Evolutionary conservation across 2,888 invertebrate genomes (phyloP).

Genomic region (Ischnura elegans): DNA sequence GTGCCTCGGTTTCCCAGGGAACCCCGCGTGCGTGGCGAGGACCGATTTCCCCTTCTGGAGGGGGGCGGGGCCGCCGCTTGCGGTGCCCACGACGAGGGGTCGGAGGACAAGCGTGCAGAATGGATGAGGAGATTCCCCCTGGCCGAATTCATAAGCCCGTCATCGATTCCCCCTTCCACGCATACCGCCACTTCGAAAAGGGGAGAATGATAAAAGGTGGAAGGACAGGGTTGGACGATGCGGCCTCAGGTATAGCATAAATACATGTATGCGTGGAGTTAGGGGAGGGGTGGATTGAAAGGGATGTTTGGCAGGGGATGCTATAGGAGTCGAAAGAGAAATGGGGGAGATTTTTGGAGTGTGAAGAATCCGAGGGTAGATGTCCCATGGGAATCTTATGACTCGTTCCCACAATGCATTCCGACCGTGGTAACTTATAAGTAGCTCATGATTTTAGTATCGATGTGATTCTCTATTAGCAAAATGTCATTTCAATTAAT

Average conservation of each 20-base stretch:
- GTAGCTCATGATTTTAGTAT: too few species aligned
- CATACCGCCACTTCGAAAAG: neutral
- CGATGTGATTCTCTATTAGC: too few species aligned
- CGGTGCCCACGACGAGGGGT: neutral
- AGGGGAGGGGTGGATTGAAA: neutral
- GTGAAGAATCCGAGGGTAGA: neutral
- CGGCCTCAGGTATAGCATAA: neutral
- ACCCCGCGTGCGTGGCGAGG: neutral
- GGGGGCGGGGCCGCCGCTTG: neutral
- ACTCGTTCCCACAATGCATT: too few species aligned
- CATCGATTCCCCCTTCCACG: neutral
- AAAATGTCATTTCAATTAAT: too few species aligned
- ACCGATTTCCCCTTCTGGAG: neutral
- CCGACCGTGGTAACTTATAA: too few species aligned
- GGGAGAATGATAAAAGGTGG: neutral
- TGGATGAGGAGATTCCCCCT: neutral
- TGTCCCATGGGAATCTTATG: constrained; percentile 33
- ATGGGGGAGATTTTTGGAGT: neutral
- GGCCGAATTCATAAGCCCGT: neutral
- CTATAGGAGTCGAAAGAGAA: neutral
- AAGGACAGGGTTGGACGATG: neutral
- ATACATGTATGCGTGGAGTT: too few species aligned
- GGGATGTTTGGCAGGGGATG: neutral
- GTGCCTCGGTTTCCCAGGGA: neutral
- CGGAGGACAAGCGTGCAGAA: too few species aligned